Evolutionary conservation across 2,888 invertebrate species (phyloP), one percentile per base, ranked within the genome.

Genomic region (Pachycephus smyrnensis): DNA sequence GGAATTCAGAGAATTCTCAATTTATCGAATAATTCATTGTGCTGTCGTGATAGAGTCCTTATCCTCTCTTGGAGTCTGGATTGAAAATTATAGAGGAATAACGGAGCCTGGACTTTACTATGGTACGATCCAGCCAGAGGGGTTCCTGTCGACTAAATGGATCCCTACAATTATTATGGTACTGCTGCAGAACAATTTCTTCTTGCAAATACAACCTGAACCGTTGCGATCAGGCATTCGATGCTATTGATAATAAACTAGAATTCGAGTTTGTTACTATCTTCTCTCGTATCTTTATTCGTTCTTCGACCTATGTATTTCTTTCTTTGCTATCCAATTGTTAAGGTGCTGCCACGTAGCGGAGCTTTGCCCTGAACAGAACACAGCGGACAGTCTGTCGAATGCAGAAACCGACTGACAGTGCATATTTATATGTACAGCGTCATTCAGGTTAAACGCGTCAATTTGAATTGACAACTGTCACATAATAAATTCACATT

Each of bases 331-430:
- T 79, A 73, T 75, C 74, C 82, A 81, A 82, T 80, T 77, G 81
- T 73, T 31, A 84, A 80, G 83, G 86, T 80, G 87, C 79, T 77
- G 82, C 81, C 84, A 87, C 83, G 82, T 86, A 86, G 87, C 87
- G 86, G 86, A 86, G 86, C 86, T 86, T 86, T 86, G 83, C 82
- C 84, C 84, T 74, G 75, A 71, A 15, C 71, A 71, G 0, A 69
- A 55, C 55, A 9, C 55, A 55, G 55, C 55, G 23, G 9, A 23
- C 55, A 23, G 23, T 23, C 23, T 55, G 23, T 6, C 55, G 23
- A 55, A 55, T 55, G 9, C 23, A 23, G 35, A 55, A 33, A n/a
- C n/a, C 6, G 40, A 15, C 6, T 15, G 40, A 40, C 40, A 40
- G 40, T 6, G 40, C 15, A 15, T 15, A 40, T 40, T 15, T n/a